These are phyloP conservation scores for Tachyglossus aculeatus DNA, from an alignment of 2,797 vertebrate species.

Conservation along the genomic window DNA sequence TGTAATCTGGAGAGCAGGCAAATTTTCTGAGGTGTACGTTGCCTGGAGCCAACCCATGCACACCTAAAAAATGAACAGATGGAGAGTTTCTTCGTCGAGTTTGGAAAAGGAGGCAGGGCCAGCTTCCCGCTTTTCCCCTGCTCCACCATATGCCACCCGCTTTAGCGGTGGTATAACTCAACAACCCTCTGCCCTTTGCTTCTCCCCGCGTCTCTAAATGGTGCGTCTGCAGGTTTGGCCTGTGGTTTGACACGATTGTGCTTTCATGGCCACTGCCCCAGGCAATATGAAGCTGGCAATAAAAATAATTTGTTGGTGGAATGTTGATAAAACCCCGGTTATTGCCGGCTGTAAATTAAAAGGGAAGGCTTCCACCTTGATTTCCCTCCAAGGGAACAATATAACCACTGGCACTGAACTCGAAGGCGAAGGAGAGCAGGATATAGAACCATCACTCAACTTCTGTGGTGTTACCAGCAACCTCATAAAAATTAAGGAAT, in stretches of 20 bases:
- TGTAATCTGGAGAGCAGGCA: fast-evolving
- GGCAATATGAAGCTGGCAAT: conserved; percentile 47
- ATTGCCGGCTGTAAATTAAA: conserved; percentile 69
- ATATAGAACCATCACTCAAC: conserved; percentile 8
- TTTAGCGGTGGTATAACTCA: background rate
- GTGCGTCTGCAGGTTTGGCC: background rate
- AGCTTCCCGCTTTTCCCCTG: background rate
- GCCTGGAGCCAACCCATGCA: background rate
- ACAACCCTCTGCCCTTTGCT: background rate
- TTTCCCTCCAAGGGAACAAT: conserved; percentile 59
- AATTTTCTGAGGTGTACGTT: too few species aligned
- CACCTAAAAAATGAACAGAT: background rate
- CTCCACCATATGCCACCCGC: background rate
- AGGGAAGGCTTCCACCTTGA: conserved; percentile 54
- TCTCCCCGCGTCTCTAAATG: background rate
- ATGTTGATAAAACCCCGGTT: conserved; percentile 63
- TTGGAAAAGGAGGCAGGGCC: background rate
- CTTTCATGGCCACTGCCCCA: background rate
- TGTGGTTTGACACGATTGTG: background rate
- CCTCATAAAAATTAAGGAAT: conserved; percentile 59
- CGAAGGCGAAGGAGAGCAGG: background rate
- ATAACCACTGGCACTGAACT: background rate
- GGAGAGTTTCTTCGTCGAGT: too few species aligned
- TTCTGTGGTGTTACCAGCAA: conserved; percentile 1
- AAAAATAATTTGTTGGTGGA: conserved; percentile 61